phyloP scores from a whole-genome alignment of 1,140 invertebrate genomes.

The Trigoniulus corallinus region DNA sequence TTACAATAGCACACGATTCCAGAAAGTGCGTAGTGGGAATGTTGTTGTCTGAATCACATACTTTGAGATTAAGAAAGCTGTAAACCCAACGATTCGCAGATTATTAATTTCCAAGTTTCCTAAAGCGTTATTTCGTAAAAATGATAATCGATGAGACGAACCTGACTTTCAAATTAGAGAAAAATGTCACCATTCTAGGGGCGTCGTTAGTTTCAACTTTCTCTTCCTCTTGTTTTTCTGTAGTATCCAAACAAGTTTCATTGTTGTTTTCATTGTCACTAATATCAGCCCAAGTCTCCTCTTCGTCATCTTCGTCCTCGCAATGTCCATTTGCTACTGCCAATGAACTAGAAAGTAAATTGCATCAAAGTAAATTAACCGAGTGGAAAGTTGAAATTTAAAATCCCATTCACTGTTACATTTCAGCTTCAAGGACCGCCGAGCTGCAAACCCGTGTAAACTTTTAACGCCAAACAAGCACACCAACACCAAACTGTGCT shows the following conservation, averaged over 20 bases:
- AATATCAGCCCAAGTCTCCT: background rate
- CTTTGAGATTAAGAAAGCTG: conserved; percentile 9
- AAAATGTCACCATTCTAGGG: background rate
- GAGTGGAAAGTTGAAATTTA: conserved; percentile 7
- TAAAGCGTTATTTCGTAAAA: background rate
- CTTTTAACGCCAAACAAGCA: too few species aligned
- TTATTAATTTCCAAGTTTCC: too few species aligned
- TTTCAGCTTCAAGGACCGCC: background rate
- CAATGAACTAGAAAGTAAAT: too few species aligned
- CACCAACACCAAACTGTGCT: too few species aligned
- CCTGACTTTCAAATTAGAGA: conserved; percentile 6
- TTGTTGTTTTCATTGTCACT: background rate
- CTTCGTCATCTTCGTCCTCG: too few species aligned
- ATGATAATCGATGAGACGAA: background rate
- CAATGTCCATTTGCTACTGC: too few species aligned
- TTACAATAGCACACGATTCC: background rate
- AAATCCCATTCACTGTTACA: conserved; percentile 9
- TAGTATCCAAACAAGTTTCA: background rate
- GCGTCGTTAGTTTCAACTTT: background rate
- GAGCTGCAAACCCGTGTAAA: background rate
- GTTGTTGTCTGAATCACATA: background rate
- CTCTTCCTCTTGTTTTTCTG: background rate
- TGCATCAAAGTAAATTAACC: too few species aligned
- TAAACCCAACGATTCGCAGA: background rate
- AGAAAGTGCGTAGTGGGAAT: conserved; percentile 1